Evolutionary conservation across 2,113 vertebrate genomes (phyloP).

Genomic region (Hirundichthys speculiger): DNA sequence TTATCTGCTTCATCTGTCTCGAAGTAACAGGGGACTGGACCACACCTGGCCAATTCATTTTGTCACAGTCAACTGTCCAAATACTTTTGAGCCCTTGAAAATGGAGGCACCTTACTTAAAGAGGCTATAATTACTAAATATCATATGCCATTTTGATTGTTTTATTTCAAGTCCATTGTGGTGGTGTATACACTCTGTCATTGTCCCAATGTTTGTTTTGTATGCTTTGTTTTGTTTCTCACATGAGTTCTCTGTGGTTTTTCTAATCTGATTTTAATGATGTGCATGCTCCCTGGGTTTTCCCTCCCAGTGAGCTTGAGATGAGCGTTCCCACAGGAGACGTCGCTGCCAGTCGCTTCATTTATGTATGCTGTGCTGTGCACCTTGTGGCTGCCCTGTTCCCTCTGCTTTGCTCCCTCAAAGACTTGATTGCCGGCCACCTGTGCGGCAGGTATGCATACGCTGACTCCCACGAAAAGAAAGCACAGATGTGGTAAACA

Average conservation of each 20-base stretch:
- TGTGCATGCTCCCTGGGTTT: conserved; percentile 36
- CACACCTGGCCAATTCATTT: too few relatives aligned
- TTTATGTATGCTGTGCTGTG: conserved; percentile 23
- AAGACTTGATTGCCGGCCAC: conserved; percentile 14
- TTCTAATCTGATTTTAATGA: conserved; percentile 53
- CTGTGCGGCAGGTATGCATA: conserved; percentile 45
- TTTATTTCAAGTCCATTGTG: background rate
- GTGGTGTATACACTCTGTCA: background rate
- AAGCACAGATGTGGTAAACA: conserved; percentile 51
- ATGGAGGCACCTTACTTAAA: background rate
- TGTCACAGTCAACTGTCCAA: too few relatives aligned
- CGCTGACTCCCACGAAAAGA: conserved; percentile 28
- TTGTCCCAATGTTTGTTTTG: background rate
- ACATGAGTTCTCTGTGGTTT: background rate
- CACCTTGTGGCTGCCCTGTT: background rate
- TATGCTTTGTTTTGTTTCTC: conserved; percentile 13
- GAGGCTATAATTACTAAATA: background rate
- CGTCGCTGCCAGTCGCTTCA: conserved; percentile 26
- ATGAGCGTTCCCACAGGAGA: conserved; percentile 55
- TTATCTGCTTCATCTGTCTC: too few relatives aligned
- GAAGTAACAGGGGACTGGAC: too few relatives aligned
- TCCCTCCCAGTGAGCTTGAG: conserved; percentile 57
- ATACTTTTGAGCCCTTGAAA: background rate
- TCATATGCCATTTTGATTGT: background rate
- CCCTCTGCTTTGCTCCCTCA: background rate